Evolutionary conservation across 2,888 invertebrate species (phyloP).

Genomic region (Zaprionus lineosus): DNA sequence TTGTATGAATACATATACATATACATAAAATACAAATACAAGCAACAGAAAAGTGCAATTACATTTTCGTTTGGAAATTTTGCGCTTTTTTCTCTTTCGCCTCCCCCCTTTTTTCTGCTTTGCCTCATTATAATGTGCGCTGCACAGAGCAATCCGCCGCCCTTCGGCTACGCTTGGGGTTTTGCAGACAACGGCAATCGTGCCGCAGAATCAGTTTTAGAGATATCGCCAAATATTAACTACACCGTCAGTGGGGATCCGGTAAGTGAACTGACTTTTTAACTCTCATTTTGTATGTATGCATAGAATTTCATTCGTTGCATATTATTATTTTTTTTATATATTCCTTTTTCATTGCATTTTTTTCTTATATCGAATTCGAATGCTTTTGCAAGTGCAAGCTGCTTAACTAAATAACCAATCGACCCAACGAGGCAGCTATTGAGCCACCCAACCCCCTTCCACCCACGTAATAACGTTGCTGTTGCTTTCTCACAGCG

Average conservation of each 20-base stretch:
- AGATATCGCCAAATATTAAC: slow-evolving; percentile 83
- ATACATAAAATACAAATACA: slow-evolving; percentile 71
- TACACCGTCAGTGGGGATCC: slow-evolving; percentile 83
- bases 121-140: slow-evolving; percentile 82
- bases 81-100: slow-evolving; percentile 79
- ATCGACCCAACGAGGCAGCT: slow-evolving; percentile 59
- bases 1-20: slow-evolving; percentile 73
- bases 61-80: slow-evolving; percentile 79
- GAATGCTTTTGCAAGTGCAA: slow-evolving; percentile 69
- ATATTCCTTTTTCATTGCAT: slow-evolving; percentile 36
- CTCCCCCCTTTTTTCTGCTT: slow-evolving; percentile 56
- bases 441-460: slow-evolving; percentile 27
- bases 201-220: slow-evolving; percentile 82
- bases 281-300: slow-evolving; percentile 47
- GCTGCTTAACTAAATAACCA: slow-evolving; percentile 66
- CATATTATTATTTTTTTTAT: slow-evolving; percentile 47
- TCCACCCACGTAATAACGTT: slow-evolving; percentile 63
- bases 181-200: slow-evolving; percentile 82
- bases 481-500: slow-evolving; percentile 76
- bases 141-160: slow-evolving; percentile 83
- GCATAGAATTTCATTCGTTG: slow-evolving; percentile 56
- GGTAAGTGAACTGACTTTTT: slow-evolving; percentile 78
- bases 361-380: slow-evolving; percentile 41
- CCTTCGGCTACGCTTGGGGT: slow-evolving; percentile 83
- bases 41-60: slow-evolving; percentile 78